Base-by-base conservation (phyloP, 2,888 invertebrate genomes). In the Polyploca ridens region DNA sequence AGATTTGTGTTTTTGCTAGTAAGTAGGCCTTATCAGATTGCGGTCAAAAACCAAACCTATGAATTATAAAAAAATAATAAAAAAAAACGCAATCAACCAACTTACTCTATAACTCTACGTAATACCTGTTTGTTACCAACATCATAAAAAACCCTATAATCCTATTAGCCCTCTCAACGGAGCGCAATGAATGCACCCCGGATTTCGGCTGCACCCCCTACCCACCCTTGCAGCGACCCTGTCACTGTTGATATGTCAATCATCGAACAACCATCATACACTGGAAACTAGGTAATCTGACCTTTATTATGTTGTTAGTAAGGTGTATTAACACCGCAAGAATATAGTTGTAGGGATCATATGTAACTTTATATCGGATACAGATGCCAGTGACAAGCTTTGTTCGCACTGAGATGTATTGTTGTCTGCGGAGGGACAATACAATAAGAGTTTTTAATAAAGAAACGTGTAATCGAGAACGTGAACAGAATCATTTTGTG, bases 301-400 rank as follows among this genome's bases (percentile, higher is more conserved):
- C 68, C 71, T 67, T 64, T 78, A 73, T 64, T 5, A 0, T 0
- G 0, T 5, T 33, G 0, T 0, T 0, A 0, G 33, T 73, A 76
- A 64, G 64, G 60, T 64, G 67, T 41, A 11, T 33, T n/a, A 66
- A 62, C 62, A 35, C n/a, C 3, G 61, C 63, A 58, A 2, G 44
- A 57, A 11, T 41, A 58, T 27, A 19, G 33, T 65, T 59, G 68
- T 27, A 10, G 27, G 19, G 41, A 41, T 61, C 38, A 49, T 59
- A 65, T 66, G 79, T 80, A 78, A 80, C 74, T 64, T 69, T 73
- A 79, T 81, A 84, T 81, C 72, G 71, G 74, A 79, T 78, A 75
- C 76, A 81, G 77, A 83, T 82, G 84, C 74, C 68, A 70, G 67
- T 71, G 75, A 65, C 72, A 69, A 66, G 67, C 64, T 75, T 79